Evolutionary conservation across 1,140 invertebrate species (phyloP).

Genomic region (Sesamia nonagrioides): DNA sequence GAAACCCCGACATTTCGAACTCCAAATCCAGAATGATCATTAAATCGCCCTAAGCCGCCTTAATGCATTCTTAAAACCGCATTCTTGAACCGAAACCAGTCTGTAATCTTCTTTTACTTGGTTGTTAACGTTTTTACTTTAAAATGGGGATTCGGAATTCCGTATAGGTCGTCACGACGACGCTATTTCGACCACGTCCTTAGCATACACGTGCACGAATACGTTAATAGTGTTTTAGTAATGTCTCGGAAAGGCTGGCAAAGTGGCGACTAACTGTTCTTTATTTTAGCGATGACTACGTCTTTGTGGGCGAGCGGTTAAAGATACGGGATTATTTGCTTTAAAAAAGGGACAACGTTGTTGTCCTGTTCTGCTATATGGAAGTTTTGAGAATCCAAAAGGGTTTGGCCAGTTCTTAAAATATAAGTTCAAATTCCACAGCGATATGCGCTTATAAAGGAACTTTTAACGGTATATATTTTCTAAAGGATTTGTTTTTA

Average conservation of each 20-base stretch:
- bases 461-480: too few species aligned
- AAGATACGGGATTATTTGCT: not conserved
- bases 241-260: conserved; percentile 12
- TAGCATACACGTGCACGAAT: conserved; percentile 14
- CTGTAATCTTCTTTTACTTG: conserved; percentile 30
- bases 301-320: conserved; percentile 8
- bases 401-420: too few species aligned
- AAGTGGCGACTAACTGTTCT: conserved; percentile 22
- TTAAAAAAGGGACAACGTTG: not conserved
- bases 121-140: conserved; percentile 20
- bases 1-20: conserved; percentile 21
- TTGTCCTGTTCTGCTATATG: not conserved
- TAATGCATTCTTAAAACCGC: conserved; percentile 33
- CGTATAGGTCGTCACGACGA: conserved; percentile 28
- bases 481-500: too few species aligned
- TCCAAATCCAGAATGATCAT: conserved; percentile 30
- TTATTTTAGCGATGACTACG: conserved; percentile 21
- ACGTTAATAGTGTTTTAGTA: conserved; percentile 29
- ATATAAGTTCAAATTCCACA: too few species aligned
- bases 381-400: too few species aligned
- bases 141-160: conserved; percentile 19
- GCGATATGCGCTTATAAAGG: too few species aligned
- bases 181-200: conserved; percentile 30
- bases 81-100: conserved; percentile 32
- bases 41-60: conserved; percentile 31